Conservation (phyloP, 2,888 invertebrate genomes). For the Agonopterix subpropinquella region DNA sequence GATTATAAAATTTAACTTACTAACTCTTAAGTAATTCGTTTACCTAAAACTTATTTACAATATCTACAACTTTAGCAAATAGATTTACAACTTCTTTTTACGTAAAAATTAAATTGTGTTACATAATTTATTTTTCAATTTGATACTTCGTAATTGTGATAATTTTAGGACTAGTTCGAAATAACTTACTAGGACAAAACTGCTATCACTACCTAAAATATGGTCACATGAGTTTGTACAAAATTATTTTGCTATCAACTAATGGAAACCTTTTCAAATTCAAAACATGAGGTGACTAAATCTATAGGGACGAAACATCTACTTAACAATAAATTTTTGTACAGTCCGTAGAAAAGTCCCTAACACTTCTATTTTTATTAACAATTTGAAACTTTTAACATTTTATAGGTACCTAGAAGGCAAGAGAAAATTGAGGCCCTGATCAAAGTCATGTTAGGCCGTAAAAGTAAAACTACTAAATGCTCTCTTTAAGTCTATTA, state of each 20-base stretch:
- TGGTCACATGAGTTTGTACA: conserved; percentile 64
- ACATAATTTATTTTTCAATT: conserved; percentile 18
- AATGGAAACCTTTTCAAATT: conserved; percentile 8
- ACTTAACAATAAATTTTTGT: conserved; percentile 41
- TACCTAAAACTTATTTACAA: conserved; percentile 61
- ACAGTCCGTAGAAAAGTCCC: conserved; percentile 56
- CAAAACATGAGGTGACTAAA: conserved; percentile 21
- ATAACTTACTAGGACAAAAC: conserved; percentile 70
- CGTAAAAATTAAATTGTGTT: conserved; percentile 26
- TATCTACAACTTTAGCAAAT: conserved; percentile 63
- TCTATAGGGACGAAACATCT: conserved; percentile 31
- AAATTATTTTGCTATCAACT: conserved; percentile 25
- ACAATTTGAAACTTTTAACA: conserved; percentile 7
- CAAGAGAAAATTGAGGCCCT: conserved; percentile 53
- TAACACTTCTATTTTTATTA: conserved; percentile 26
- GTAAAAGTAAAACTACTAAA: conserved; percentile 47
- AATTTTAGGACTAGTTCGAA: conserved; percentile 69
- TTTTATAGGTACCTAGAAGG: conserved; percentile 30
- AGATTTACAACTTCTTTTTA: conserved; percentile 44
- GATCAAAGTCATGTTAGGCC: conserved; percentile 49
- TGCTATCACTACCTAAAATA: conserved; percentile 57
- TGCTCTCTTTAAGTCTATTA: conserved; percentile 28
- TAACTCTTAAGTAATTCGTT: conserved; percentile 52
- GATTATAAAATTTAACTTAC: conserved; percentile 71
- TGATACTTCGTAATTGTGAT: conserved; percentile 34